These are phyloP conservation scores for Sebastes elongatus DNA, from an alignment of 2,797 vertebrate genomes.

Conservation along the genomic window DNA sequence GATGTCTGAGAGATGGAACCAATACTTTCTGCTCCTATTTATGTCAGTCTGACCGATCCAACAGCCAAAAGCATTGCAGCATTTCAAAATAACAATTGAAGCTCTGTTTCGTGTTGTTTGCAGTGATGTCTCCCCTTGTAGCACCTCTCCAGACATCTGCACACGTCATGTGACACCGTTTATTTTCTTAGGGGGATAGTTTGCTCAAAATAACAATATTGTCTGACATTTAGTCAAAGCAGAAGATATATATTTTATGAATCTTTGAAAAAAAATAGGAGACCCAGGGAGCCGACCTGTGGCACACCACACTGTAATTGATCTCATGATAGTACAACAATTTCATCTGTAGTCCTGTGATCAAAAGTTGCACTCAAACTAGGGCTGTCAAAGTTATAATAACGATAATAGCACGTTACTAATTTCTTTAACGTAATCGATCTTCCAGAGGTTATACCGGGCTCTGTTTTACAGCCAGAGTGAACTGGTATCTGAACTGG, in stretches of 20 bases:
- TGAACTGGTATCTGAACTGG: too few species aligned
- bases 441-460: too few species aligned
- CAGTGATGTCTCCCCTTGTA: background rate
- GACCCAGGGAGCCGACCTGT: background rate
- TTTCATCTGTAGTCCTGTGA: background rate
- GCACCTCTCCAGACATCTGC: background rate
- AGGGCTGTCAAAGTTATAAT: background rate
- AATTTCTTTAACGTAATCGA: too few species aligned
- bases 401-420: background rate
- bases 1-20: constrained; percentile 3
- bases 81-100: background rate
- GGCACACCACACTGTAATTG: background rate
- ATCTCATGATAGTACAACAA: background rate
- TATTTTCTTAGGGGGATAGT: background rate
- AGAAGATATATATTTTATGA: background rate
- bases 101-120: background rate
- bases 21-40: background rate
- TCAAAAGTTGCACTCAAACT: background rate
- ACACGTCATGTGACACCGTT: background rate
- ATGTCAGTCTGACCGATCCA: background rate
- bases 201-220: background rate
- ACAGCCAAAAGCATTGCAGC: background rate
- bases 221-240: background rate
- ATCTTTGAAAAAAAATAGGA: background rate
- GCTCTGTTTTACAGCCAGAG: too few species aligned